phyloP scores from a whole-genome alignment of 1,140 invertebrate genomes.

The Eupristina koningsbergeri region DNA sequence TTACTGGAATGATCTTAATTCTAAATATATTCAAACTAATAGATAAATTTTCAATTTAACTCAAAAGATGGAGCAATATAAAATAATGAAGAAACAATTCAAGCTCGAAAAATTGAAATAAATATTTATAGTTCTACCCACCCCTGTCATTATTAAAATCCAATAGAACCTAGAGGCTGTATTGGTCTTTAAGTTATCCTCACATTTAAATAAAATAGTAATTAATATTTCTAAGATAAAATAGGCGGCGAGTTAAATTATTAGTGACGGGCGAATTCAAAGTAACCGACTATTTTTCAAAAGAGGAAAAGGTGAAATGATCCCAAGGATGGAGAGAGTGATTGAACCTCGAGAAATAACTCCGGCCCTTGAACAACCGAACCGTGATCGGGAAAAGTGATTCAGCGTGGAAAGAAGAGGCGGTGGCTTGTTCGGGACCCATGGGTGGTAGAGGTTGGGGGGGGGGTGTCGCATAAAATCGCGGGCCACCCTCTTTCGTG shows the following conservation, averaged over 20 bases:
- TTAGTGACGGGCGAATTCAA: background rate
- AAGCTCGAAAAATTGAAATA: too few species aligned
- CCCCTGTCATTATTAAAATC: too few species aligned
- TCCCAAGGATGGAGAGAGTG: background rate
- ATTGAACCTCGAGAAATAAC: background rate
- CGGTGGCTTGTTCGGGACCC: too few species aligned
- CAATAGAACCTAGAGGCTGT: too few species aligned
- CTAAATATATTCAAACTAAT: too few species aligned
- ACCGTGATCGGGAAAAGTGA: background rate
- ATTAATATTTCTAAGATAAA: background rate
- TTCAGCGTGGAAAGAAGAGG: background rate
- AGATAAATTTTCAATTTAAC: too few species aligned
- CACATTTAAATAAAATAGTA: background rate
- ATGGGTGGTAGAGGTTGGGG: too few species aligned
- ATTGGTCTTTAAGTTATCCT: background rate
- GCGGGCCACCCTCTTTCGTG: conserved; percentile 42
- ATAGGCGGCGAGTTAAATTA: background rate
- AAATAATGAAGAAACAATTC: too few species aligned
- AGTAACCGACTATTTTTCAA: background rate
- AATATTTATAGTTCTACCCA: too few species aligned
- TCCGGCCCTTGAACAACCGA: background rate
- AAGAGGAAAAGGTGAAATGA: background rate
- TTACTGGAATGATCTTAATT: too few species aligned
- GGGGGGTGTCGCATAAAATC: too few species aligned
- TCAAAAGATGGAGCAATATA: too few species aligned